These are phyloP conservation scores for Trialeurodes vaporariorum DNA, from an alignment of 1,140 invertebrate species.

Conservation along the genomic window DNA sequence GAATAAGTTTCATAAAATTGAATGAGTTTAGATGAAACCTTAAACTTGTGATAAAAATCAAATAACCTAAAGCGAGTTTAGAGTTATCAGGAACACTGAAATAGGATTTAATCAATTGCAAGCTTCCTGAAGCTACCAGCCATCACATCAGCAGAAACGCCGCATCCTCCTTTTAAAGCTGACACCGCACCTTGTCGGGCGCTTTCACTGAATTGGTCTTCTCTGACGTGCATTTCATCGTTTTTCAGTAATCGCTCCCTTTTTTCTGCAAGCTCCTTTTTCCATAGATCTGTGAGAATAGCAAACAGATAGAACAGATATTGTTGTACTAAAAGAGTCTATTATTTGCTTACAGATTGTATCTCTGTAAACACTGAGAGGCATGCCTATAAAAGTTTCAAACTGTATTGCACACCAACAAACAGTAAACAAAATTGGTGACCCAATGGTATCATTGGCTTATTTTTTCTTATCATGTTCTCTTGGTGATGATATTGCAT, in stretches of 20 bases:
- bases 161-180: constrained; percentile 42
- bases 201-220: constrained; percentile 50
- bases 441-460: no score
- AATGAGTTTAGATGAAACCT: no score
- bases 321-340: not conserved
- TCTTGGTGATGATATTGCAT: no score
- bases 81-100: constrained; percentile 1
- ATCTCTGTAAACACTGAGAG: no score
- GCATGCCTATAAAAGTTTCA: no score
- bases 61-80: no score
- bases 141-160: constrained; percentile 41
- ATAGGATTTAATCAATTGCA: constrained; percentile 48
- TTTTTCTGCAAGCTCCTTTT: constrained; percentile 41
- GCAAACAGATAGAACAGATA: not conserved
- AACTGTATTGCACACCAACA: no score
- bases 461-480: no score
- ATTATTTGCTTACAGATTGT: not conserved
- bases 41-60: no score
- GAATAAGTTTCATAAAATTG: no score
- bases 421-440: no score
- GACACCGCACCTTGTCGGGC: constrained; percentile 59
- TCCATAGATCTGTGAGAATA: constrained; percentile 45
- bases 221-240: constrained; percentile 45
- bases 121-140: constrained; percentile 63
- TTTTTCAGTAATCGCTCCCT: constrained; percentile 30